Conservation (phyloP, 2,888 invertebrate genomes). For the Caenorhabditis plicata region DNA sequence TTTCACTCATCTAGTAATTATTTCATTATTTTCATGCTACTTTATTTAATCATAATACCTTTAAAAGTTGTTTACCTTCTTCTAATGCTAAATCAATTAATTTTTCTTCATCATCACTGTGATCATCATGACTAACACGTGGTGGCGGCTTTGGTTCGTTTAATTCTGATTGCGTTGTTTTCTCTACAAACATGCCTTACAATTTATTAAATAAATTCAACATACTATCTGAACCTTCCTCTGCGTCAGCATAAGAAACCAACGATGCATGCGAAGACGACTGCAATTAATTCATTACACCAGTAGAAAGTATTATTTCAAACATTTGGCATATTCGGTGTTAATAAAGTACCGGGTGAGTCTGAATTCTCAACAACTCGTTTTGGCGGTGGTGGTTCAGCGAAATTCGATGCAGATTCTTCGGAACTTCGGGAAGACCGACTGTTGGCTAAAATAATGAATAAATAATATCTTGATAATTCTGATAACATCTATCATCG, state of each 20-base stretch:
- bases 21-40: neutral
- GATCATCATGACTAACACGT: constrained; percentile 21
- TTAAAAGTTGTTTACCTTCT: constrained; percentile 15
- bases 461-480: no score
- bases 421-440: constrained; percentile 1
- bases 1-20: neutral
- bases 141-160: constrained; percentile 35
- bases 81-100: constrained; percentile 32
- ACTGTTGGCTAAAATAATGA: neutral
- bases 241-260: constrained; percentile 31
- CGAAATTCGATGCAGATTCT: constrained; percentile 5
- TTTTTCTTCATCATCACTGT: constrained; percentile 34
- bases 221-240: constrained; percentile 20
- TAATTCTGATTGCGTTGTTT: constrained; percentile 13
- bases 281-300: constrained; percentile 6
- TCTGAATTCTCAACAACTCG: constrained; percentile 9
- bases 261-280: constrained; percentile 26
- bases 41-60: no score
- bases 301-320: constrained; percentile 1
- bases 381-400: constrained; percentile 41
- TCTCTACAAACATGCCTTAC: no score
- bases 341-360: constrained; percentile 24
- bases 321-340: constrained; percentile 35
- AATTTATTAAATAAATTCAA: no score
- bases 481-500: constrained; percentile 7